Conservation (phyloP, 2,113 vertebrate genomes). For the Hydrochoerus hydrochaeris region DNA sequence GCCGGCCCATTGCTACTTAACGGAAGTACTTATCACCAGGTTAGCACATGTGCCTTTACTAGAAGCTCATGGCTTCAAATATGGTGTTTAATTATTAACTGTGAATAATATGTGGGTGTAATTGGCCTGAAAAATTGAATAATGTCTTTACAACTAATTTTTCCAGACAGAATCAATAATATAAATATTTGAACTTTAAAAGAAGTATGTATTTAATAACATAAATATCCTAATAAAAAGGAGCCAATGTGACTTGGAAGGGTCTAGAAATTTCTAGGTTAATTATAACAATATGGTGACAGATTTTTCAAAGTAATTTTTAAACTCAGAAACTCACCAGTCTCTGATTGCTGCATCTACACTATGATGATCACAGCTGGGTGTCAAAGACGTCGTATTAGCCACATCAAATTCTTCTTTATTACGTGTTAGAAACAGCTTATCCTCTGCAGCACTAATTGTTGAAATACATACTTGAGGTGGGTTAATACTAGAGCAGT, state of each 20-base stretch:
- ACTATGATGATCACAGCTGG: conserved; percentile 96
- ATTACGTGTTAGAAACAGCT: conserved; percentile 94
- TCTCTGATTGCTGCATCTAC: conserved; percentile 96
- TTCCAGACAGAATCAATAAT: conserved; percentile 83
- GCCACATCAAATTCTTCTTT: conserved; percentile 96
- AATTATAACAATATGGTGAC: conserved; percentile 94
- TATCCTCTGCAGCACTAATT: conserved; percentile 94
- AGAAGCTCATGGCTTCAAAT: conserved; percentile 61
- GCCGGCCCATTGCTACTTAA: neutral
- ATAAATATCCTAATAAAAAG: conserved; percentile 86
- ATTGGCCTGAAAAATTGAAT: conserved; percentile 72
- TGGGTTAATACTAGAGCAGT: conserved; percentile 99
- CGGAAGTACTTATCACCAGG: neutral
- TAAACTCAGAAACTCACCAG: conserved; percentile 97
- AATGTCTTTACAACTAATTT: conserved; percentile 85
- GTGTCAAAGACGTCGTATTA: conserved; percentile 96
- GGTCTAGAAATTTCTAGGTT: conserved; percentile 63
- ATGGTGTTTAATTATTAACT: conserved; percentile 72
- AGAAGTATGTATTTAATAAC: conserved; percentile 81
- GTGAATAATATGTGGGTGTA: conserved; percentile 79
- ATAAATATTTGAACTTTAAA: conserved; percentile 86
- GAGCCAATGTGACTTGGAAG: conserved; percentile 79
- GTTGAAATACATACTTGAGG: conserved; percentile 97
- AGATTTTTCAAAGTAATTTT: conserved; percentile 94
- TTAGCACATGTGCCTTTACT: neutral